Percentiles rank a stretch among this genome's conserved stretches.
Evolutionary conservation across 2,888 invertebrate genomes (phyloP).

Genomic region (Ceraclea dissimilis): DNA sequence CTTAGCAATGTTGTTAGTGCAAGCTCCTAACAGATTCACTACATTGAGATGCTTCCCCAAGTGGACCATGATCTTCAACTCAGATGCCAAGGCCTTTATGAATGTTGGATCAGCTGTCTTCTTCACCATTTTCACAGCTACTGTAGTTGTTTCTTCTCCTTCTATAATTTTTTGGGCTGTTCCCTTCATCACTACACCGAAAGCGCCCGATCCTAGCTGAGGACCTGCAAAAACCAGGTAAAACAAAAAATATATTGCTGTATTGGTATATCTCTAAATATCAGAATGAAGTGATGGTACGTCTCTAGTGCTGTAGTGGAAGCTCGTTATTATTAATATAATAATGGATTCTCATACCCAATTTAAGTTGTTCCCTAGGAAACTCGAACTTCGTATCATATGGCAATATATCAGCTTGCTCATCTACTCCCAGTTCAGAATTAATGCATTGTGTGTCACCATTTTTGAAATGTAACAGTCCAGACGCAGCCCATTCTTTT

Average conservation of each 20-base stretch:
- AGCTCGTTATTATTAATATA: too few species aligned
- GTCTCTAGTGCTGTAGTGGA: too few species aligned
- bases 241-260: too few species aligned
- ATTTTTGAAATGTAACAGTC: constrained; percentile 69
- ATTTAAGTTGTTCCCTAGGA: constrained; percentile 71
- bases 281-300: too few species aligned
- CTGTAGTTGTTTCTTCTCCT: constrained; percentile 66
- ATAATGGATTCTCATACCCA: constrained; percentile 54
- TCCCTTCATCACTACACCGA: constrained; percentile 89
- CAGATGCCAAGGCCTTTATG: constrained; percentile 82
- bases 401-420: constrained; percentile 87
- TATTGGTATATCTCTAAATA: too few species aligned
- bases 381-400: constrained; percentile 89
- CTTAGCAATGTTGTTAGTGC: constrained; percentile 83
- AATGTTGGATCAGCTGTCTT: constrained; percentile 76
- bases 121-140: constrained; percentile 95
- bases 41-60: constrained; percentile 92
- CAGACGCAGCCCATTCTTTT: constrained; percentile 62
- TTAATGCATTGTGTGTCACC: constrained; percentile 75
- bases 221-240: constrained; percentile 52
- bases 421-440: constrained; percentile 81
- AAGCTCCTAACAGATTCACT: constrained; percentile 89
- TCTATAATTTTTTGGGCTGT: constrained; percentile 74
- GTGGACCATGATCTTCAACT: constrained; percentile 93
- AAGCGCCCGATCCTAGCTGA: constrained; percentile 88